Evolutionary conservation across 2,888 invertebrate species (phyloP).

Genomic region (Trichopoda pennipes): DNA sequence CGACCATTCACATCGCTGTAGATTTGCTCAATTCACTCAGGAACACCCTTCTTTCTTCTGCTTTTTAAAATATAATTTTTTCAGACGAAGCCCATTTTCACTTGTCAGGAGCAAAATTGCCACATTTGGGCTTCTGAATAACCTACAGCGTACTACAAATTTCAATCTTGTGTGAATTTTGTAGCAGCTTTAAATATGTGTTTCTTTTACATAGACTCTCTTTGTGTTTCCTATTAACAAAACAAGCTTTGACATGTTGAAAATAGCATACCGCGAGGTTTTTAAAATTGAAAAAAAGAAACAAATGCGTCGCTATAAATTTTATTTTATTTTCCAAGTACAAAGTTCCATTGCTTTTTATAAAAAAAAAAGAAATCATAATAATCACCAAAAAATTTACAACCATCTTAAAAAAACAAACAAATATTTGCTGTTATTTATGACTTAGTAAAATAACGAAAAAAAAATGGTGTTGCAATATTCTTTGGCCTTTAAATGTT

Average conservation of each 20-base stretch:
- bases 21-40: too few species aligned
- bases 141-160: too few species aligned
- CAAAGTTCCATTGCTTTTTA: background rate
- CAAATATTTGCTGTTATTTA: conserved; percentile 57
- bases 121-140: too few species aligned
- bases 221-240: conserved; percentile 27
- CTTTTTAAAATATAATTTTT: too few species aligned
- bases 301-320: conserved; percentile 61
- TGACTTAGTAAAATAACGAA: background rate
- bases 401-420: conserved; percentile 35
- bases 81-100: too few species aligned
- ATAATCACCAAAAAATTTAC: conserved; percentile 41
- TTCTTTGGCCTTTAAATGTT: background rate
- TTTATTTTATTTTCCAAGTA: conserved; percentile 43
- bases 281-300: conserved; percentile 63
- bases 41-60: too few species aligned
- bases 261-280: conserved; percentile 62
- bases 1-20: too few species aligned
- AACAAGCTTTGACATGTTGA: conserved; percentile 56
- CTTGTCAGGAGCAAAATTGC: too few species aligned
- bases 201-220: background rate
- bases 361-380: background rate
- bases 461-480: conserved; percentile 10
- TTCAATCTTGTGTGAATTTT: too few species aligned
- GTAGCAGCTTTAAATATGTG: background rate